Percentiles rank a stretch among this genome's conserved stretches.
Evolutionary conservation across 2,888 invertebrate species (phyloP).

Genomic region (Drosophila koepferae): DNA sequence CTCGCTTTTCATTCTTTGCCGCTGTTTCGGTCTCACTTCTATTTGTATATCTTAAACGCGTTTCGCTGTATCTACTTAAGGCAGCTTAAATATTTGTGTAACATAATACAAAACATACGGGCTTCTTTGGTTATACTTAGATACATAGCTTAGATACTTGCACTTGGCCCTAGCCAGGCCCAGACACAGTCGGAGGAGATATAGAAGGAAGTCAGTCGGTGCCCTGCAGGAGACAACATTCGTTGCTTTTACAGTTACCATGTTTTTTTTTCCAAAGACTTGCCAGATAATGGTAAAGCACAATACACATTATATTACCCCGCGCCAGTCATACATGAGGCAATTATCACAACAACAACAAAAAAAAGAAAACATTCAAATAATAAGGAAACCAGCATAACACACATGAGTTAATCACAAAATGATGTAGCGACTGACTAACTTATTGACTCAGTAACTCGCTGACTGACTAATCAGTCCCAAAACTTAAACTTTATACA

Average conservation of each 20-base stretch:
- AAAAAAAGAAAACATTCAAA: background rate
- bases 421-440: background rate
- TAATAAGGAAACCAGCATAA: background rate
- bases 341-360: slow-evolving; percentile 41
- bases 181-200: background rate
- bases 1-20: slow-evolving; percentile 36
- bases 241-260: slow-evolving; percentile 30
- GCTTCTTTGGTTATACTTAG: slow-evolving; percentile 79
- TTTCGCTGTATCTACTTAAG: slow-evolving; percentile 81
- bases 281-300: slow-evolving; percentile 1
- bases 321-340: slow-evolving; percentile 5
- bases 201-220: background rate
- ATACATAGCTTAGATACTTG: slow-evolving; percentile 72
- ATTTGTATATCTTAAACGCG: slow-evolving; percentile 80
- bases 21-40: slow-evolving; percentile 18
- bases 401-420: background rate
- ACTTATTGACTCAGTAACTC: background rate
- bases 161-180: slow-evolving; percentile 19
- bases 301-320: slow-evolving; percentile 12
- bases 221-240: slow-evolving; percentile 10
- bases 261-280: slow-evolving; percentile 8
- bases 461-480: background rate
- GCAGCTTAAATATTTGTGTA: slow-evolving; percentile 79
- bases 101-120: slow-evolving; percentile 81
- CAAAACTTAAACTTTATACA: background rate